phyloP scores from a whole-genome alignment of 2,797 vertebrate genomes.

The Characodon lateralis region DNA sequence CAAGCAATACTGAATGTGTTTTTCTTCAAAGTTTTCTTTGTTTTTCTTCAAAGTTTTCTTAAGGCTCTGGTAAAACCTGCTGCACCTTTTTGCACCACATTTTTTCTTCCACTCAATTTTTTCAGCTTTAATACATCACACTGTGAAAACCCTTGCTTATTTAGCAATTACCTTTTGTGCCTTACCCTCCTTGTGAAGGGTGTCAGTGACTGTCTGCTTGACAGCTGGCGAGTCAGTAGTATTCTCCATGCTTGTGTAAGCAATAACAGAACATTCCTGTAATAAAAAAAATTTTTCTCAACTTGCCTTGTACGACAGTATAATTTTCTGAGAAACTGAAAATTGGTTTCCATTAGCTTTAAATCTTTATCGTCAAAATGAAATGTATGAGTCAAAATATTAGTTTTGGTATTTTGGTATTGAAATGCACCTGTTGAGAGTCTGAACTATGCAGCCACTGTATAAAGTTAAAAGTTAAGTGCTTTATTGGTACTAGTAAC shows the following conservation, averaged over 20 bases:
- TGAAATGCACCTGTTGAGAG: not conserved
- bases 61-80: not conserved
- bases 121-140: not conserved
- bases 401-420: not conserved
- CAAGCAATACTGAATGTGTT: too few species aligned
- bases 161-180: too few species aligned
- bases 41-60: not conserved
- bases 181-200: not conserved
- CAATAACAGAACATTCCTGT: not conserved
- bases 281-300: not conserved
- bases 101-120: not conserved
- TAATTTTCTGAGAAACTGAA: not conserved
- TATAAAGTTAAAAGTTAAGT: not conserved
- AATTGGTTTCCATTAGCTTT: not conserved
- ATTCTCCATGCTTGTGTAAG: not conserved
- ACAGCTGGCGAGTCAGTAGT: too few species aligned
- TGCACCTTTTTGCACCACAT: not conserved
- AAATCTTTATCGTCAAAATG: not conserved
- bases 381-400: not conserved
- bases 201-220: not conserved
- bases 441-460: not conserved
- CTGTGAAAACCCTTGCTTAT: not conserved
- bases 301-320: not conserved
- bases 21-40: too few species aligned
- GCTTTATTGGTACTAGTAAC: not conserved